These are phyloP conservation scores for Oreochromis spilurus DNA, from an alignment of 2,113 vertebrate species.

Conservation along the genomic window DNA sequence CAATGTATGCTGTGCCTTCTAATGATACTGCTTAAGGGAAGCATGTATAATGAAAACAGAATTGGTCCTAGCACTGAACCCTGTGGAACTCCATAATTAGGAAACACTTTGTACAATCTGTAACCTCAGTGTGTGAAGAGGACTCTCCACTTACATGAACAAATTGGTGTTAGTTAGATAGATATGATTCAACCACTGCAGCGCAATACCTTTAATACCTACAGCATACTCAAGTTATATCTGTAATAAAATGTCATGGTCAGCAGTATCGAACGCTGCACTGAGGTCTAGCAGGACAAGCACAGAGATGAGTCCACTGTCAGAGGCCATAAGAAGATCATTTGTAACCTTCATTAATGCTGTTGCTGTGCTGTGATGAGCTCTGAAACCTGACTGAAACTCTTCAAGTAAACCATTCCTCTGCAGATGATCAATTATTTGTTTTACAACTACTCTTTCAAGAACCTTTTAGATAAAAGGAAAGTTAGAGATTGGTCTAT, in stretches of 20 bases:
- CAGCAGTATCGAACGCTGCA: neutral
- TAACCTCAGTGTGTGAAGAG: neutral
- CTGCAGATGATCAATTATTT: neutral
- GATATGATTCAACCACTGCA: neutral
- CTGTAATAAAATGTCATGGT: neutral
- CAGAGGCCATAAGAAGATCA: neutral
- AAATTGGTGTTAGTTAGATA: neutral
- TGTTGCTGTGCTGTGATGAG: neutral
- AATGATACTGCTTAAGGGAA: neutral
- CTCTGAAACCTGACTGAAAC: neutral
- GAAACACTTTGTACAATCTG: neutral
- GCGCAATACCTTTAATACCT: neutral
- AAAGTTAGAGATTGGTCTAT: neutral
- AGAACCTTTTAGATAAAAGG: neutral
- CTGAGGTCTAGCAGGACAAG: neutral
- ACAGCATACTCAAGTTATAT: neutral
- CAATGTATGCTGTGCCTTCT: neutral
- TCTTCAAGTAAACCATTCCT: neutral
- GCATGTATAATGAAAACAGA: neutral
- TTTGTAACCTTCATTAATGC: neutral
- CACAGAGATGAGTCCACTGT: neutral
- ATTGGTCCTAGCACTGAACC: neutral
- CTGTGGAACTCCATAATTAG: neutral
- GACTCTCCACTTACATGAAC: neutral
- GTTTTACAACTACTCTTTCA: neutral